Percentiles rank a stretch among this genome's conserved stretches.
phyloP scores from a whole-genome alignment of 2,888 invertebrate species.

The Melanotus villosus region DNA sequence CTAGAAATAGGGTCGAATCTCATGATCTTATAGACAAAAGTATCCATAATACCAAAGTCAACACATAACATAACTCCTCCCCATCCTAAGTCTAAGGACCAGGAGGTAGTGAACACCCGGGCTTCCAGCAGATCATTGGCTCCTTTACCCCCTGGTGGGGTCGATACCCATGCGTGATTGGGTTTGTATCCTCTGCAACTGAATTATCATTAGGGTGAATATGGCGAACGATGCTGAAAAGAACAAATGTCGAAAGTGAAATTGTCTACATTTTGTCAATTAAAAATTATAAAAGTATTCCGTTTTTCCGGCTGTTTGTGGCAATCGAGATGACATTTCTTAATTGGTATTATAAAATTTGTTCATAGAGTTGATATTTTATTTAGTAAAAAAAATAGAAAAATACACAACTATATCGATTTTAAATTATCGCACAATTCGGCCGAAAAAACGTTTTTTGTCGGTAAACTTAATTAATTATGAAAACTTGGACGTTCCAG shows the following conservation, averaged over 20 bases:
- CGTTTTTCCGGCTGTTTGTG: too few species aligned
- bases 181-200: constrained; percentile 87
- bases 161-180: constrained; percentile 76
- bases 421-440: too few species aligned
- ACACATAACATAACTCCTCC: constrained; percentile 88
- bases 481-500: too few species aligned
- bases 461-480: too few species aligned
- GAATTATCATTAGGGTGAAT: constrained; percentile 93
- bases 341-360: too few species aligned
- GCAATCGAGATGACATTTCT: too few species aligned
- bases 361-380: too few species aligned
- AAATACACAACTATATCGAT: too few species aligned
- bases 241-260: not conserved
- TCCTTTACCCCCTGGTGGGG: constrained; percentile 66
- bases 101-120: constrained; percentile 82
- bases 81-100: constrained; percentile 90
- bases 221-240: constrained; percentile 88
- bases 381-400: too few species aligned
- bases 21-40: constrained; percentile 91
- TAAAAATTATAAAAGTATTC: too few species aligned
- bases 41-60: constrained; percentile 88
- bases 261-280: too few species aligned
- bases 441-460: too few species aligned
- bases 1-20: constrained; percentile 87
- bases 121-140: constrained; percentile 75